phyloP scores from a whole-genome alignment of 2,888 invertebrate species.

The Baccha elongata region DNA sequence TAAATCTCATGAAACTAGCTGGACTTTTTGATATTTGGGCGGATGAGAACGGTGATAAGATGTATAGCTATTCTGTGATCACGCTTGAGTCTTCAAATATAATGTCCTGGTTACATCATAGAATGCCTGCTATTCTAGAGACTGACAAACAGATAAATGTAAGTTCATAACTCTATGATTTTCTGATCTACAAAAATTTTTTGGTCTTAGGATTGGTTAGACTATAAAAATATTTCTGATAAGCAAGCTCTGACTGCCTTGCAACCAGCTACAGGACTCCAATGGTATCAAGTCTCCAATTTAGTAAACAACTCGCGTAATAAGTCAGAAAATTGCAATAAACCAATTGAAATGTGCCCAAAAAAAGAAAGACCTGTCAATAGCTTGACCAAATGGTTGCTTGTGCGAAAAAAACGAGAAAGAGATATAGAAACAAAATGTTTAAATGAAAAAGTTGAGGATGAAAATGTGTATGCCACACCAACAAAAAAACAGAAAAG shows the following conservation, averaged over 20 bases:
- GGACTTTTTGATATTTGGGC: conserved; percentile 89
- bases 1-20: conserved; percentile 88
- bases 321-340: conserved; percentile 85
- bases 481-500: conserved; percentile 47
- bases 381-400: conserved; percentile 78
- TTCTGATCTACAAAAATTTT: conserved; percentile 15
- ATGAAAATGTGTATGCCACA: conserved; percentile 1
- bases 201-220: conserved; percentile 87
- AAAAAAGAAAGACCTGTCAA: conserved; percentile 64
- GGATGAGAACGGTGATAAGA: conserved; percentile 84
- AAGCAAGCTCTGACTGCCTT: conserved; percentile 83
- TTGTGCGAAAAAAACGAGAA: conserved; percentile 73
- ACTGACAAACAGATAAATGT: conserved; percentile 86
- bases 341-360: conserved; percentile 79
- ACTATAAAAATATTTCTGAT: conserved; percentile 84
- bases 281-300: conserved; percentile 88
- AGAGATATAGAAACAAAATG: conserved; percentile 43
- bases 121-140: conserved; percentile 91
- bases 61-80: conserved; percentile 89
- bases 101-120: conserved; percentile 89
- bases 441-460: conserved; percentile 16
- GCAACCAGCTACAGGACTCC: conserved; percentile 83
- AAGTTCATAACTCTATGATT: conserved; percentile 41
- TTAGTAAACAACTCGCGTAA: conserved; percentile 88
- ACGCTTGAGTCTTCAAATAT: conserved; percentile 89